phyloP scores from a whole-genome alignment of 2,113 vertebrate species.

The Columba livia region DNA sequence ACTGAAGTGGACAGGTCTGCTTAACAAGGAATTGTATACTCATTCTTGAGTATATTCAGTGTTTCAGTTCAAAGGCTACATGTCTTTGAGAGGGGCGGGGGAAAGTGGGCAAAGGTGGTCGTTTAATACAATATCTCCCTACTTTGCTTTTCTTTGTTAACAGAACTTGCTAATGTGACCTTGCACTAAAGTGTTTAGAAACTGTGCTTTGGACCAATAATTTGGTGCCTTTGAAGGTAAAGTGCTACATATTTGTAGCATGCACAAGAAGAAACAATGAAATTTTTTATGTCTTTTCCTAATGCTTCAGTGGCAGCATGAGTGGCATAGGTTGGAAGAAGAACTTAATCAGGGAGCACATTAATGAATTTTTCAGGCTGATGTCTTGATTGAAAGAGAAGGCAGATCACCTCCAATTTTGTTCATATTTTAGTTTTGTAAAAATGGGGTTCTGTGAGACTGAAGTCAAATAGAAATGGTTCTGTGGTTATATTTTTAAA shows the following conservation, averaged over 20 bases:
- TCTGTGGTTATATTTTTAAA: background rate
- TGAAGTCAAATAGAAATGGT: background rate
- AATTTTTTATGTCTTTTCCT: background rate
- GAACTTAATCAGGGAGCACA: background rate
- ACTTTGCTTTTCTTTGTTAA: background rate
- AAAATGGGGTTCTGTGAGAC: background rate
- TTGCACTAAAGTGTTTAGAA: background rate
- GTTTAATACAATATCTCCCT: background rate
- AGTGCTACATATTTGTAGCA: background rate
- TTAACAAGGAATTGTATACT: background rate
- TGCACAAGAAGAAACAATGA: background rate
- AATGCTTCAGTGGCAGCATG: background rate
- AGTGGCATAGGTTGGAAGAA: background rate
- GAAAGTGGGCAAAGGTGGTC: background rate
- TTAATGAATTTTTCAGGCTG: background rate
- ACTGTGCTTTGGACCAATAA: background rate
- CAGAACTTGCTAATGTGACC: background rate
- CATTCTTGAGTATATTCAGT: background rate
- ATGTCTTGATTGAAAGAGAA: background rate
- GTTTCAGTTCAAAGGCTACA: background rate
- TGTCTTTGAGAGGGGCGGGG: accelerated
- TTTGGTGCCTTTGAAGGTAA: background rate
- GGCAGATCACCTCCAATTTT: background rate
- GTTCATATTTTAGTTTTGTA: background rate
- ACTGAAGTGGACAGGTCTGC: background rate